Evolutionary conservation across 2,797 vertebrate species (phyloP).

Genomic region (Hybognathus amarus): DNA sequence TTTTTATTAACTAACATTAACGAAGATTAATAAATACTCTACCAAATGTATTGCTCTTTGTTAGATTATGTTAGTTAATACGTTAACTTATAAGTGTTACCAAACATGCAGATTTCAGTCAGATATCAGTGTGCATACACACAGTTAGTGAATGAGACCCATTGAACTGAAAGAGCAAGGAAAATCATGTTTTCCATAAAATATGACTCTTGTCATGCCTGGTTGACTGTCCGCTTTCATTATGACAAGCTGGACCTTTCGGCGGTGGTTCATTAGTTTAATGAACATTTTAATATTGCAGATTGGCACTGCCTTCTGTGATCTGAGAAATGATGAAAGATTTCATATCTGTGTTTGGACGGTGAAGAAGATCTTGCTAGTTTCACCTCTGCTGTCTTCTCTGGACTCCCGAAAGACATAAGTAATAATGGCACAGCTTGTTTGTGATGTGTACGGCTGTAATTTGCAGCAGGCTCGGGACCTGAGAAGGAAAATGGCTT

Average conservation of each 20-base stretch:
- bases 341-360: constrained; percentile 26
- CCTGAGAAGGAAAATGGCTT: constrained; percentile 42
- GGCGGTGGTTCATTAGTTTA: constrained; percentile 49
- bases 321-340: constrained; percentile 37
- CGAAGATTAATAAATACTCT: too few relatives aligned
- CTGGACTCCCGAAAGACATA: constrained; percentile 21
- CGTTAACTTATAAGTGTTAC: too few relatives aligned
- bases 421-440: constrained; percentile 40
- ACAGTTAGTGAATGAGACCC: background rate
- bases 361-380: constrained; percentile 32
- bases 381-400: constrained; percentile 49
- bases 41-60: too few relatives aligned
- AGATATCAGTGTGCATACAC: background rate
- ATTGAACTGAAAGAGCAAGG: background rate
- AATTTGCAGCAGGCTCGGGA: constrained; percentile 49
- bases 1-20: too few relatives aligned
- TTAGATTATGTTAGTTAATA: too few relatives aligned
- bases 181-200: constrained; percentile 5
- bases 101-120: background rate
- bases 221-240: constrained; percentile 17
- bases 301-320: constrained; percentile 30
- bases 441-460: constrained; percentile 34
- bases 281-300: constrained; percentile 59
- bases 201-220: background rate
- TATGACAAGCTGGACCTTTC: constrained; percentile 3